phyloP scores from a whole-genome alignment of 2,888 invertebrate genomes.

The Thera obeliscata region DNA sequence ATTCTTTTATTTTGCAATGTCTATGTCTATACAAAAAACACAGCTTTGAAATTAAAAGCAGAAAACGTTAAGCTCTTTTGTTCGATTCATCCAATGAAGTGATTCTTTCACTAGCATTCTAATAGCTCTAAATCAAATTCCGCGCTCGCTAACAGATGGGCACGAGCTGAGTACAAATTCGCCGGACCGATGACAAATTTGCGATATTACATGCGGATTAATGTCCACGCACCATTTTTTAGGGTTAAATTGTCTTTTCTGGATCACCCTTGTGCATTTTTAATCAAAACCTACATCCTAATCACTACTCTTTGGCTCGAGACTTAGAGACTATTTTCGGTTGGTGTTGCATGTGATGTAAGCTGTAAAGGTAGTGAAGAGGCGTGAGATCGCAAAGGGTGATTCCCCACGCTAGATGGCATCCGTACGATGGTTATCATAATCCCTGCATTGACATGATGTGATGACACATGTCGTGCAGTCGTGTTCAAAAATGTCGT shows the following conservation, averaged over 20 bases:
- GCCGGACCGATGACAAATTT: slow-evolving; percentile 81
- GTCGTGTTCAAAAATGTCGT: slow-evolving; percentile 78
- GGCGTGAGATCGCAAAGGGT: slow-evolving; percentile 78
- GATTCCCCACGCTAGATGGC: slow-evolving; percentile 81
- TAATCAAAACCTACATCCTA: slow-evolving; percentile 30
- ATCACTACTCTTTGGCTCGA: slow-evolving; percentile 40
- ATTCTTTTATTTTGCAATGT: too few relatives aligned
- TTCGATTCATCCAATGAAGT: slow-evolving; percentile 64
- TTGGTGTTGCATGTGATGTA: slow-evolving; percentile 43
- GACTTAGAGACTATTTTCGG: slow-evolving; percentile 47
- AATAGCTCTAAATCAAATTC: slow-evolving; percentile 76
- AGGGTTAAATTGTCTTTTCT: slow-evolving; percentile 84
- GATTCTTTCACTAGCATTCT: slow-evolving; percentile 55
- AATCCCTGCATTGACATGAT: slow-evolving; percentile 84
- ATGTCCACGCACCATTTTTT: slow-evolving; percentile 81
- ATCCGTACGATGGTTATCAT: slow-evolving; percentile 84
- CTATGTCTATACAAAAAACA: slow-evolving; percentile 12
- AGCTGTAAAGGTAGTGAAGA: slow-evolving; percentile 55
- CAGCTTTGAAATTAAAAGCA: slow-evolving; percentile 18
- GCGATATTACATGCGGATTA: slow-evolving; percentile 84
- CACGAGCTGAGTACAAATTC: slow-evolving; percentile 53
- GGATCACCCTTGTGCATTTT: slow-evolving; percentile 56
- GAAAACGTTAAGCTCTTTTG: slow-evolving; percentile 30
- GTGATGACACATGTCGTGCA: slow-evolving; percentile 84
- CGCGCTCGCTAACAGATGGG: slow-evolving; percentile 74